phyloP scores from a whole-genome alignment of 2,797 vertebrate species.

The Galaxias olidus region DNA sequence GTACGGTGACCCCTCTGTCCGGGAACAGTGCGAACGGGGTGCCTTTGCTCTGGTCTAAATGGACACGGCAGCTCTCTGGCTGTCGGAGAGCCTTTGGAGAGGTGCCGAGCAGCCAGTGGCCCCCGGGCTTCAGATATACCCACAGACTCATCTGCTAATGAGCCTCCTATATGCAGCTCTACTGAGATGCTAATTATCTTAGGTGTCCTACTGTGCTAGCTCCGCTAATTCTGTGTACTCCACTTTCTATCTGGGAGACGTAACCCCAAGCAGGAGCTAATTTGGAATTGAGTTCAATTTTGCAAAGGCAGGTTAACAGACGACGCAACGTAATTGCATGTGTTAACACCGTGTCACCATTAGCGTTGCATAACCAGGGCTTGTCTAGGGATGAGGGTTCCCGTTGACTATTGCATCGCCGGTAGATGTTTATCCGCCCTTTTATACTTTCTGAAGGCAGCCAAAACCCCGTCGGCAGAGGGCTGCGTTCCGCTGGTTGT shows the following conservation, averaged over 20 bases:
- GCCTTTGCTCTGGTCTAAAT: too few relatives aligned
- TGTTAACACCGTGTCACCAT: neutral
- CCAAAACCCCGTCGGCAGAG: too few relatives aligned
- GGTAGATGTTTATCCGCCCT: too few relatives aligned
- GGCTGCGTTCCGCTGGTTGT: neutral
- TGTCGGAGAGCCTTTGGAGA: constrained; percentile 63
- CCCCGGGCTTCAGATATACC: constrained; percentile 53
- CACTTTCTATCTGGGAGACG: constrained; percentile 44
- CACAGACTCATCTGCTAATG: constrained; percentile 57
- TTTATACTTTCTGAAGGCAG: neutral
- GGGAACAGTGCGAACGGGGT: constrained; percentile 19
- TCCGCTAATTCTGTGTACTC: constrained; percentile 60
- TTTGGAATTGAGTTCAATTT: constrained; percentile 53
- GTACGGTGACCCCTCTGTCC: constrained; percentile 38
- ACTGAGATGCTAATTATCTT: constrained; percentile 71
- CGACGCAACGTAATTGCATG: constrained; percentile 10
- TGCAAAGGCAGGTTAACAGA: constrained; percentile 17
- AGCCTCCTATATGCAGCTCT: constrained; percentile 66
- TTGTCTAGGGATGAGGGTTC: neutral
- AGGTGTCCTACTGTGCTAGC: constrained; percentile 60
- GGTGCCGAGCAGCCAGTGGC: constrained; percentile 55
- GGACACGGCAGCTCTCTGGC: constrained; percentile 14
- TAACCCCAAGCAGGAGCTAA: constrained; percentile 40
- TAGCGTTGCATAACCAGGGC: neutral
- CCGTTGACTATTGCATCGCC: too few relatives aligned